Base-by-base conservation (phyloP, 2,797 vertebrate genomes). In the Tadarida brasiliensis region DNA sequence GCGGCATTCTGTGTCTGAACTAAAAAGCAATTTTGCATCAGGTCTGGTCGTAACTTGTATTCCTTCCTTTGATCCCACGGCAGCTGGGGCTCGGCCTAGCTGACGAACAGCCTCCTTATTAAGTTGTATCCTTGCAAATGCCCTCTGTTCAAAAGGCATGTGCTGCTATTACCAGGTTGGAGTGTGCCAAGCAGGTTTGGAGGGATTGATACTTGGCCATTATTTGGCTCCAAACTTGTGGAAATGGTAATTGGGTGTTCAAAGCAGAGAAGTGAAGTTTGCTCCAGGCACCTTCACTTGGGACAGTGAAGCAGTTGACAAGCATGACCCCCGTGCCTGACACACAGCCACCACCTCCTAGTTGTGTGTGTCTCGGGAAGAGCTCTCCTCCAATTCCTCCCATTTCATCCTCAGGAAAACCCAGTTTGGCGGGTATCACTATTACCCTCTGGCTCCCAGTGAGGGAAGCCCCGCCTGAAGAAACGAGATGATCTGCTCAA, bases 141-240 rank as follows among this genome's bases (percentile, higher is more conserved):
- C 71, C 39, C 89, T 84, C 85, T 57, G 39, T 95, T 91, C 93
- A 94, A 68, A 87, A 95, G 87, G 59, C 65, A 33, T 95, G 85
- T 96, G 39, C 96, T 44, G 47, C 89, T 94, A 82, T 95, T 73
- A 93, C 77, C 95, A 39, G 30, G 73, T 73, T 90, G 26, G 78
- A 14, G 76, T 97, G 97, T 95, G 93, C 87, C 95, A 35, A 93
- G 96, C 92, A 98, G 97, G 88, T 97, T 98, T 96, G 76, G 30
- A 95, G 90, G 85, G 78, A 96, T 98, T 98, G 95, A 97, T 97
- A 95, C 82, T 54, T 97, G 96, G 91, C 97, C 95, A 82, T 96
- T 96, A 96, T 93, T 97, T 97, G 97, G 73, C 73, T 94, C 87
- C 96, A 95, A 63, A 63, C 71, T 82, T 97, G 83, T 98, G 96